Conservation (phyloP, 2,888 invertebrate genomes). For the Seira musarum region DNA sequence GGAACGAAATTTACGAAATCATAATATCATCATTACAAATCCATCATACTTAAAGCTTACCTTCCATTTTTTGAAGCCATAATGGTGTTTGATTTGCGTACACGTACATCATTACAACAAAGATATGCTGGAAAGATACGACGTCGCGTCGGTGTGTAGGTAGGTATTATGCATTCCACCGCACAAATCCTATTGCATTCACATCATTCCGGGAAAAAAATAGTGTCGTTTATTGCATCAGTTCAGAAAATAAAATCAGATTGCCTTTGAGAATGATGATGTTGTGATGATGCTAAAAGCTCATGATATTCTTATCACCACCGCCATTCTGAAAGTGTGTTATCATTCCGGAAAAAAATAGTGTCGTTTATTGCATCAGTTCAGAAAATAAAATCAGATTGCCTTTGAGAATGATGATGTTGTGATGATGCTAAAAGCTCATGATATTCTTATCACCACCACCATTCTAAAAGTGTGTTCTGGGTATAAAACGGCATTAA, state of each 20-base stretch:
- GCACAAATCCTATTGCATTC: too few species aligned
- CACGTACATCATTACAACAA: not conserved
- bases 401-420: not conserved
- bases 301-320: not conserved
- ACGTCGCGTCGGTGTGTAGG: too few species aligned
- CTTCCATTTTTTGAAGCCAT: too few species aligned
- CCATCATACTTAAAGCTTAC: too few species aligned
- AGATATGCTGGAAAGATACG: too few species aligned
- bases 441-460: not conserved
- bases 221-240: not conserved
- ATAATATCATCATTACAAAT: too few species aligned
- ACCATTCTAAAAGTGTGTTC: not conserved
- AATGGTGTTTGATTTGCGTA: too few species aligned
- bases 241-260: conserved; percentile 5
- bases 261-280: conserved; percentile 1
- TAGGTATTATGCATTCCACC: too few species aligned
- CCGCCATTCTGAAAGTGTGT: not conserved
- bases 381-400: conserved; percentile 12
- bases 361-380: not conserved
- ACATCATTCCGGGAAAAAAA: not conserved
- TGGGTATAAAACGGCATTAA: not conserved
- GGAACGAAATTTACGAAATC: too few species aligned
- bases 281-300: not conserved
- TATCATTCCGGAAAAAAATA: not conserved
- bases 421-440: not conserved